Evolutionary conservation across 2,113 vertebrate species (phyloP), one percentile per base, ranked within the genome.

Genomic region (Nothocercus julius): DNA sequence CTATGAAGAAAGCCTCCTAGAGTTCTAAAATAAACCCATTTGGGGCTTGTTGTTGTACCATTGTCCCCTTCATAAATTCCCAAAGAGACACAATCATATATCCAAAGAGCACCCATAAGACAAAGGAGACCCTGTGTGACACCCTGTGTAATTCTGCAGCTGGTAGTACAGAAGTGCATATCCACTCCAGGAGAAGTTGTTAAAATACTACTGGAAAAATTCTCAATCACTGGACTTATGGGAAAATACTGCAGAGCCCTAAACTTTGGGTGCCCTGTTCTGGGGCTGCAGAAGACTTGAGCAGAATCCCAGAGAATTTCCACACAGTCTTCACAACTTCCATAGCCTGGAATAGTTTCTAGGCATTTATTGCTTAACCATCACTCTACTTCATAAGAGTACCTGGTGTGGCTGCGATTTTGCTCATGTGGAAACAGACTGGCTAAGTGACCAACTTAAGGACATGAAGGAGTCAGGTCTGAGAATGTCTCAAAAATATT

Each of bases 321-420:
- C 36, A 80, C 34, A 20, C 2, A 63, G 18, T 14, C 38, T 61
- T 80, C n/a, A 47, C 49, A 30, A 49, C 24, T 81, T 38, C 10
- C 32, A 36, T 14, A 62, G 72, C 20, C 68, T 47, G 36, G 40
- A 81, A 45, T 40, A 74, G 59, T 68, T 69, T 59, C 54, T 87
- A 78, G 49, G 27, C 5, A 58, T 14, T 28, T 16, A 12, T 24
- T 36, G 28, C 85, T 79, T 44, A 64, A 70, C 21, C 40, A 18
- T 63, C 1, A 0, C 45, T 69, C 1, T 3, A 27, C 14, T 11
- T 49, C 30, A 38, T 1, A 2, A 2, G 34, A 53, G 28, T 15
- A n/a, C 20, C 9, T 51, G 45, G 17, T 3, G 30, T n/a, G 30
- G 38, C 6, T 90, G 45, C 28, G 38, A 69, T 51, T 53, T 38